Evolutionary conservation across 30 jellyfish, hydroid and myxozoan species (phyloP).

Genomic region (Aurelia sp.): DNA sequence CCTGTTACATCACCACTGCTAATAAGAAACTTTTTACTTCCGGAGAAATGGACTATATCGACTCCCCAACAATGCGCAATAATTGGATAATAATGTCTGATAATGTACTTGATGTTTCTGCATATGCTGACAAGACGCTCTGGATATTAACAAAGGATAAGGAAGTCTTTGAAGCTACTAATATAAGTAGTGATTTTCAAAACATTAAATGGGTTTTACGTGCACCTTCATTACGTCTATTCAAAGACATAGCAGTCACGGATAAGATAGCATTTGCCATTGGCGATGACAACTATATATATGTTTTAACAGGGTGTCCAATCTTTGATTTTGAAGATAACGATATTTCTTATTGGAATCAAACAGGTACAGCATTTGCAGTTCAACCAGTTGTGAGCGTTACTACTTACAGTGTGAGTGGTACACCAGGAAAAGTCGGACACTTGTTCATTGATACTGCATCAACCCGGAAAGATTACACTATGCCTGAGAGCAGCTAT

Average conservation of each 20-base stretch:
- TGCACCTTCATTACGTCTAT: conserved; percentile 5
- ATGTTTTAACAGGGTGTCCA: conserved; percentile 46
- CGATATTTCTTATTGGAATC: conserved; percentile 7
- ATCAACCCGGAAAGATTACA: conserved; percentile 5
- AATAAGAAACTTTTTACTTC: conserved; percentile 3
- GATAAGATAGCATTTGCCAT: conserved; percentile 19
- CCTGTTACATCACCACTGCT: neutral
- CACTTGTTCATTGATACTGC: conserved; percentile 39
- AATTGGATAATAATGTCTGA: neutral
- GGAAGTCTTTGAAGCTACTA: conserved; percentile 32
- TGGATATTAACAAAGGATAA: conserved; percentile 30
- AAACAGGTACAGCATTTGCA: conserved; percentile 18
- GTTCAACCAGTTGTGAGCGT: conserved; percentile 39
- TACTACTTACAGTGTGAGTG: neutral
- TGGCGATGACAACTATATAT: neutral
- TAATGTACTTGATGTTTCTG: conserved; percentile 22
- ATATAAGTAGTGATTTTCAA: conserved; percentile 11
- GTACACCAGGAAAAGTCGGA: conserved; percentile 34
- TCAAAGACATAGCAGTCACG: conserved; percentile 49
- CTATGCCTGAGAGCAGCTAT: neutral
- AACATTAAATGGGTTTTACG: conserved; percentile 54
- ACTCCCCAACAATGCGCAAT: conserved; percentile 21
- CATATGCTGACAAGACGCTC: conserved; percentile 41
- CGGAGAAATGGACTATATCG: conserved; percentile 6
- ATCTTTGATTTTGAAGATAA: conserved; percentile 57